These are phyloP conservation scores for Nomada goodeniana DNA, from an alignment of 2,888 invertebrate species.

Conservation along the genomic window DNA sequence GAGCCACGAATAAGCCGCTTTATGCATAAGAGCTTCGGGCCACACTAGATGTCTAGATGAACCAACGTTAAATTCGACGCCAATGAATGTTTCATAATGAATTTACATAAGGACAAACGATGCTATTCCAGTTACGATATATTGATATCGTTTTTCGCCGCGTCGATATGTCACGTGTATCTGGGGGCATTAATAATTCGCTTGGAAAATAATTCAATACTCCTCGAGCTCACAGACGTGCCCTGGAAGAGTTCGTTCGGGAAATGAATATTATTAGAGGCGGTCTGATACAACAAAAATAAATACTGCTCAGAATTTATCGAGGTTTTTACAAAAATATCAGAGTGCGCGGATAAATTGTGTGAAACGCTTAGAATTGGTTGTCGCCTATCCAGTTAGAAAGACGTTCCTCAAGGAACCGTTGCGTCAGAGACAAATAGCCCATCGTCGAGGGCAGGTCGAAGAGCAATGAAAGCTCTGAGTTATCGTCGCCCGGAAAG, in stretches of 20 bases:
- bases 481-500: slow-evolving; percentile 78
- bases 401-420: slow-evolving; percentile 1
- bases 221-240: no score
- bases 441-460: slow-evolving; percentile 30
- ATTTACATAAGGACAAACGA: slow-evolving; percentile 57
- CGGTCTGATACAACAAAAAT: no score
- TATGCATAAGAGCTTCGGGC: slow-evolving; percentile 63
- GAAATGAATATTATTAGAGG: no score
- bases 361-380: no score
- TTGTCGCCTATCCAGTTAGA: background rate
- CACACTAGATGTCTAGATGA: slow-evolving; percentile 49
- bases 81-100: slow-evolving; percentile 57
- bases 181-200: no score
- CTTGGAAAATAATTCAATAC: no score
- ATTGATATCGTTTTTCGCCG: slow-evolving; percentile 30
- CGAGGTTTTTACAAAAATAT: no score
- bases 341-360: no score
- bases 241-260: no score
- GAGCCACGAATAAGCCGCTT: slow-evolving; percentile 69
- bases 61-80: slow-evolving; percentile 47
- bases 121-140: slow-evolving; percentile 41
- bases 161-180: no score
- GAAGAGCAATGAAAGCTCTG: slow-evolving; percentile 74
- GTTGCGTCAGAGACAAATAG: slow-evolving; percentile 53
- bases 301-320: no score